These are phyloP conservation scores for Philonicus albiceps DNA, from an alignment of 2,888 invertebrate species.

Conservation along the genomic window DNA sequence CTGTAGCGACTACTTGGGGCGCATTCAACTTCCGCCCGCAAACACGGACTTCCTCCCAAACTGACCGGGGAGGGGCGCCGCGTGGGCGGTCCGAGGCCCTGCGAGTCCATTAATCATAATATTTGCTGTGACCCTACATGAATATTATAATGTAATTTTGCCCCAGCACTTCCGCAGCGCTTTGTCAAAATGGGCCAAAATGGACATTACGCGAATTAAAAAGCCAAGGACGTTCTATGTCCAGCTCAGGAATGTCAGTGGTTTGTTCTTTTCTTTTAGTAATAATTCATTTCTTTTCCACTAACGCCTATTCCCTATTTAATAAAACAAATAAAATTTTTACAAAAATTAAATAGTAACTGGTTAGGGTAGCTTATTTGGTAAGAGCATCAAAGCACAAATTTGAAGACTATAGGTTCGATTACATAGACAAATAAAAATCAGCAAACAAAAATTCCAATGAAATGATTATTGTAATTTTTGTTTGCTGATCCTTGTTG, in stretches of 20 bases:
- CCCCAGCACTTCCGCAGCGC: not conserved
- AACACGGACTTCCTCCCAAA: not conserved
- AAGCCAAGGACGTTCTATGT: not conserved
- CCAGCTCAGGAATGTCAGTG: not conserved
- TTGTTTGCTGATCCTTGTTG: too few species aligned
- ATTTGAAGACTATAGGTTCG: too few species aligned
- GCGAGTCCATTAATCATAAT: constrained; percentile 32
- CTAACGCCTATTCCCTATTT: not conserved
- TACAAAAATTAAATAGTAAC: too few species aligned
- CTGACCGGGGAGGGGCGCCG: not conserved
- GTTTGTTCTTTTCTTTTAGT: not conserved
- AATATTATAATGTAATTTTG: constrained; percentile 34
- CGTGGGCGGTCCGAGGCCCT: not conserved
- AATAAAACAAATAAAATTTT: not conserved
- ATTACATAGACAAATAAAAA: too few species aligned
- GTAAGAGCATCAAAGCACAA: too few species aligned
- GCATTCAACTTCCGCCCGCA: constrained; percentile 3
- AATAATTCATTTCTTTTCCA: not conserved
- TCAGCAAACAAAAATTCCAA: too few species aligned
- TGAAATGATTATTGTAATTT: too few species aligned
- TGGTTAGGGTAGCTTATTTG: too few species aligned
- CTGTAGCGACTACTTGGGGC: constrained; percentile 27
- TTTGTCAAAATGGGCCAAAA: constrained; percentile 14
- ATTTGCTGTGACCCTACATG: constrained; percentile 11
- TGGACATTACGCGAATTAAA: constrained; percentile 18